phyloP scores from a whole-genome alignment of 1,140 invertebrate genomes.

The Brachionus koreanus region DNA sequence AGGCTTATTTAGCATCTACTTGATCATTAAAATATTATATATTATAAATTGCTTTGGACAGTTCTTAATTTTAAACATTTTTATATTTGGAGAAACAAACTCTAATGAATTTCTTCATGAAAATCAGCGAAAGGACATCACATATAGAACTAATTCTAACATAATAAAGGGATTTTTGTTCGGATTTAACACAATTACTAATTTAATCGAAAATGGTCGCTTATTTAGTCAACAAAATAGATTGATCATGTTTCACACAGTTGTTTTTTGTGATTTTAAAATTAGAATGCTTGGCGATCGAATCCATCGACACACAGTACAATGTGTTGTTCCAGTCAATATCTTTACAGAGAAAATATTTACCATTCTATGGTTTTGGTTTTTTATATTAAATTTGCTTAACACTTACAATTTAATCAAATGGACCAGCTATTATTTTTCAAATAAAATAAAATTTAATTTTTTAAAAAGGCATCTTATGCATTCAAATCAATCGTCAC shows the following conservation, averaged over 20 bases:
- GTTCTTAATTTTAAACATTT: conserved; percentile 25
- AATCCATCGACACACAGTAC: conserved; percentile 55
- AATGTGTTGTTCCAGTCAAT: conserved; percentile 61
- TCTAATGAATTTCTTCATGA: neutral
- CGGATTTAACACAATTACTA: conserved; percentile 4
- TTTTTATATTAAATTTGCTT: conserved; percentile 48
- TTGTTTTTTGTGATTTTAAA: conserved; percentile 45
- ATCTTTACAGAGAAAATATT: conserved; percentile 62
- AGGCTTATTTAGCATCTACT: neutral
- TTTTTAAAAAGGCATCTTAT: conserved; percentile 20
- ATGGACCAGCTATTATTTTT: conserved; percentile 17
- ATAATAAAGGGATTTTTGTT: neutral
- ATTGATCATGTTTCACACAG: conserved; percentile 36
- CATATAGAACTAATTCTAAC: conserved; percentile 16
- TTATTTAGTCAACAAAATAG: neutral
- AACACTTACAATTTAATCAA: conserved; percentile 12
- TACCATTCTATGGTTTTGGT: conserved; percentile 57
- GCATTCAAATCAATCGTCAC: neutral
- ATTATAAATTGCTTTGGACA: conserved; percentile 22
- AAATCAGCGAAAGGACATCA: neutral
- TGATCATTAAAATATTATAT: conserved; percentile 38
- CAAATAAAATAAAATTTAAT: neutral
- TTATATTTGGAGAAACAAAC: conserved; percentile 9
- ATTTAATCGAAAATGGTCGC: conserved; percentile 3
- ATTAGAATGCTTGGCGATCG: conserved; percentile 48